phyloP scores from a whole-genome alignment of 2,797 vertebrate genomes.

The Gymnothorax reevesii region DNA sequence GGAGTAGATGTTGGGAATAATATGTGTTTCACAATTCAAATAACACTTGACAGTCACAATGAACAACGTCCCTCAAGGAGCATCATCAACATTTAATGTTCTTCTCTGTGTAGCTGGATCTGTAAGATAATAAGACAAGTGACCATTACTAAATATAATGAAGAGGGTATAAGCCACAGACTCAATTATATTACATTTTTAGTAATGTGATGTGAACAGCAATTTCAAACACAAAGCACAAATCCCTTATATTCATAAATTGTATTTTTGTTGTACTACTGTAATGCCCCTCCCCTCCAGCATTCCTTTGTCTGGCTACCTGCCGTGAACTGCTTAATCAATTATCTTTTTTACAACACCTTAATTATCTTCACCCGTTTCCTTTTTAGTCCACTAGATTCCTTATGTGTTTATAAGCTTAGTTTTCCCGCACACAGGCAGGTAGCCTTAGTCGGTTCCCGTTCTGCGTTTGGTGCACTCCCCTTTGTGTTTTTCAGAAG shows the following conservation, averaged over 20 bases:
- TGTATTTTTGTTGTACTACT: neutral
- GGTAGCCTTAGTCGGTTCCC: no score
- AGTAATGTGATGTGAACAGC: neutral
- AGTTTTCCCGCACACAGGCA: no score
- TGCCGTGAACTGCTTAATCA: no score
- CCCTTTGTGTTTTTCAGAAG: no score
- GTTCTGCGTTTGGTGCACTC: no score
- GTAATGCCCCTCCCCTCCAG: no score
- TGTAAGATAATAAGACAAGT: slow-evolving; percentile 62
- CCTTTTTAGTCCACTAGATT: no score
- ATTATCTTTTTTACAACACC: no score
- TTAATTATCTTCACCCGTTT: no score
- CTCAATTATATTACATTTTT: neutral
- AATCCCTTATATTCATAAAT: neutral
- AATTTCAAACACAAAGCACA: neutral
- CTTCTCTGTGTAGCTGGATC: slow-evolving; percentile 85
- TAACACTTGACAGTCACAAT: slow-evolving; percentile 78
- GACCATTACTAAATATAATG: slow-evolving; percentile 23
- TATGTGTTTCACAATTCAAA: slow-evolving; percentile 74
- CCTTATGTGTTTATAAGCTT: no score
- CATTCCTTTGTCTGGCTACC: no score
- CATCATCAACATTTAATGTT: slow-evolving; percentile 77
- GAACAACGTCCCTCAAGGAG: slow-evolving; percentile 68
- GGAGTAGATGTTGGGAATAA: slow-evolving; percentile 61
- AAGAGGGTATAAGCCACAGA: neutral